These are phyloP conservation scores for Hydrozoanthus gracilis DNA, from an alignment of 92 coral and sea anemone genomes.

Conservation along the genomic window DNA sequence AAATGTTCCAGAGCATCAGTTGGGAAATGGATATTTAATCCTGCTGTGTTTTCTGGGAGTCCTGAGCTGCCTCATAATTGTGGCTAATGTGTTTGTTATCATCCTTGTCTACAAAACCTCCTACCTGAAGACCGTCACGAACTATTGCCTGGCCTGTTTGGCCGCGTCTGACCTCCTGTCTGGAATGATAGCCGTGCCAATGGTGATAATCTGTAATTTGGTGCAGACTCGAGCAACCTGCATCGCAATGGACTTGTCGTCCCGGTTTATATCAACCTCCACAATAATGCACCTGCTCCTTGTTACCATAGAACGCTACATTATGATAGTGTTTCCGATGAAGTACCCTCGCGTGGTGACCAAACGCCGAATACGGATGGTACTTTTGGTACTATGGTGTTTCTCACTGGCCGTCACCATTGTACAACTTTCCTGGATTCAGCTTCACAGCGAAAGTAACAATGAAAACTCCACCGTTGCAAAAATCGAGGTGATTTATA, in stretches of 20 bases:
- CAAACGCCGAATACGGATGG: constrained; percentile 35
- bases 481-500: constrained; percentile 61
- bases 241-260: constrained; percentile 73
- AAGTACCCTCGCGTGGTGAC: constrained; percentile 59
- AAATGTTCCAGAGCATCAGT: background rate
- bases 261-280: constrained; percentile 74
- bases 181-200: constrained; percentile 65
- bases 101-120: constrained; percentile 58
- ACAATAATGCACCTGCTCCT: constrained; percentile 70
- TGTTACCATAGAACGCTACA: constrained; percentile 73
- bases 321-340: constrained; percentile 81
- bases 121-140: constrained; percentile 67
- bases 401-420: constrained; percentile 60
- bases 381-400: constrained; percentile 53
- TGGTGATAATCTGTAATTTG: constrained; percentile 63
- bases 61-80: constrained; percentile 57
- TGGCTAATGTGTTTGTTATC: constrained; percentile 67
- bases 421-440: constrained; percentile 71
- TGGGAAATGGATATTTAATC: background rate
- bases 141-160: constrained; percentile 64
- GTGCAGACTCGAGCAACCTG: constrained; percentile 12
- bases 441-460: constrained; percentile 16
- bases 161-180: constrained; percentile 74
- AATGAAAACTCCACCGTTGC: constrained; percentile 15
- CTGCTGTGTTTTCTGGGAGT: constrained; percentile 52